A percentile compares a stretch with the other conserved stretches of the same genome.
These are phyloP conservation scores for Andrena marginata DNA, from an alignment of 2,888 invertebrate species.

Conservation along the genomic window DNA sequence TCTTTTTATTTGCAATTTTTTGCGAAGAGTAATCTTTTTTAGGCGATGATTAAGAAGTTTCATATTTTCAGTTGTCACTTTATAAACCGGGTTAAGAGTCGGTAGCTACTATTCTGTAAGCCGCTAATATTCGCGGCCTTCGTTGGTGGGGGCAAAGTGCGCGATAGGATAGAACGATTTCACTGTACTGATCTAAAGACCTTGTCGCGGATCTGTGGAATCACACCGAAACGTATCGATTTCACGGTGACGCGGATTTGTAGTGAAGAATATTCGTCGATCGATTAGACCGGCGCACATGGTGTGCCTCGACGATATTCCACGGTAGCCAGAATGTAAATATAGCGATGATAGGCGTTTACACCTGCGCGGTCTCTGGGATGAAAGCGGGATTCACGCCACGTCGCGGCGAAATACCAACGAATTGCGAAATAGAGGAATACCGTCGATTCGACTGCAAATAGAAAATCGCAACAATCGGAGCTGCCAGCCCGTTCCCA, in stretches of 20 bases:
- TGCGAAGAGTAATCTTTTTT: too few species aligned
- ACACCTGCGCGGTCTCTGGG: conserved; percentile 36
- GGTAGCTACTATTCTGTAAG: too few species aligned
- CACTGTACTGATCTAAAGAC: too few species aligned
- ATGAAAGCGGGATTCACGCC: conserved; percentile 62
- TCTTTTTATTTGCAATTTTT: too few species aligned
- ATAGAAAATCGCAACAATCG: conserved; percentile 64
- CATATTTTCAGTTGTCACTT: too few species aligned
- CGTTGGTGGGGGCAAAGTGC: not conserved
- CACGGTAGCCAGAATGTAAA: conserved; percentile 37
- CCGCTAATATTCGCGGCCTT: not conserved
- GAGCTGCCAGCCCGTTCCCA: not conserved
- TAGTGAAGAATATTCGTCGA: not conserved
- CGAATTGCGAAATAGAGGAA: conserved; percentile 56
- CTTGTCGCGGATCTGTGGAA: not conserved
- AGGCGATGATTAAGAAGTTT: too few species aligned
- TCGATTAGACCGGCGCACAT: not conserved
- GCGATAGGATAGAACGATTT: too few species aligned
- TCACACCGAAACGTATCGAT: not conserved
- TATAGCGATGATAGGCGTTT: conserved; percentile 61
- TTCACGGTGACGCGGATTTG: not conserved
- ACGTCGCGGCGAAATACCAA: conserved; percentile 57
- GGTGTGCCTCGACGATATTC: not conserved
- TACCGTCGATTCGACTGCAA: conserved; percentile 61
- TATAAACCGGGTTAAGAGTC: too few species aligned